Evolutionary conservation across 2,113 vertebrate genomes (phyloP), one percentile per base, ranked within the genome.

Genomic region (Corythornis vintsioides): DNA sequence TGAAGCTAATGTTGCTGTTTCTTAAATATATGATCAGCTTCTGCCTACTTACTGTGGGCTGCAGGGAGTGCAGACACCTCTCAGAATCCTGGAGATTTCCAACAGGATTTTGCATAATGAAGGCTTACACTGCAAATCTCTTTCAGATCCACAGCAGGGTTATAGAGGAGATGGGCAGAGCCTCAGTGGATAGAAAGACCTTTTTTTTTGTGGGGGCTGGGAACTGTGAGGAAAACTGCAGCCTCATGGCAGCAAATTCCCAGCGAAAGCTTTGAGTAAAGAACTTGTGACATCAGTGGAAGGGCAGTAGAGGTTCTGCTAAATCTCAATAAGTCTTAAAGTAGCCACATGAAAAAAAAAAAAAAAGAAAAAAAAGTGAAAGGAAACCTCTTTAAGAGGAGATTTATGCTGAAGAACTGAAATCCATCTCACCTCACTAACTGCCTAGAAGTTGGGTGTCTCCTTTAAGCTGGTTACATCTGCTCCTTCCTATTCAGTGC

Each of bases 251-350:
- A 61, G 65, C 45, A 72, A 72, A 83, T 45, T 72, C 78, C 60
- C 83, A 47, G 50, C 7, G 17, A 83, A 91, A 91, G 43, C 13
- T 8, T 16, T 35, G 31, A 0, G 0, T 19, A 22, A 88, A 77
- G 74, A 66, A 31, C 64, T 91, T 0, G 0, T 52, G 71, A 55
- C 59, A 43, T 1, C 18, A 79, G 74, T 66, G 66, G 83, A 88
- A 92, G 42, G 55, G 22, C 0, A 0, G 16, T 13, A 40, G 63
- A 33, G 18, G 16, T 65, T 83, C 33, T 6, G 50, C 33, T 88
- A 88, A 92, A 77, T 87, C 87, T 87, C 65, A 64, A 73, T 80
- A 91, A 89, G 77, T 50, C 85, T 78, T 86, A 61, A 75, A 89
- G 86, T 26, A 88, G 65, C 60, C 71, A 79, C 2, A 0, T 52